These are phyloP conservation scores for Rostratula benghalensis DNA, from an alignment of 2,113 vertebrate genomes.

Conservation along the genomic window DNA sequence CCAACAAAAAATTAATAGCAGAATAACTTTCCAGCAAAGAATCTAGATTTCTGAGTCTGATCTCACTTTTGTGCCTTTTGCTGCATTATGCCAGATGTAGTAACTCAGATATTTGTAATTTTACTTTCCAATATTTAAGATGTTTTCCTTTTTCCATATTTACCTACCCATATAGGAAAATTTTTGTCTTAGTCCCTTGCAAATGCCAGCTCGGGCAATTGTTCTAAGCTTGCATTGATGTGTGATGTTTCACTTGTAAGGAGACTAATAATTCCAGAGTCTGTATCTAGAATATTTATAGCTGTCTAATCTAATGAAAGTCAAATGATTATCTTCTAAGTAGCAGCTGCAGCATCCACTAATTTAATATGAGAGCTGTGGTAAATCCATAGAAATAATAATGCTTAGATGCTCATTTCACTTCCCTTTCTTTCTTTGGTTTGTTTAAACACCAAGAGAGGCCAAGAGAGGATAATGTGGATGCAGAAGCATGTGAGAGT, in stretches of 20 bases:
- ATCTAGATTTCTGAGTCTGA: not conserved
- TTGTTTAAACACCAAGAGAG: not conserved
- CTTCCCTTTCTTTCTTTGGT: not conserved
- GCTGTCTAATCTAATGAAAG: constrained; percentile 25
- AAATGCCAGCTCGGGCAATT: not conserved
- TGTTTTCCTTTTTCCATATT: not conserved
- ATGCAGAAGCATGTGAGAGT: not conserved
- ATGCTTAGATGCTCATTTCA: not conserved
- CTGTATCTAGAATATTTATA: not conserved
- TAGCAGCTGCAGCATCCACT: constrained; percentile 15
- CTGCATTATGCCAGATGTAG: not conserved
- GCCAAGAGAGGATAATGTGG: not conserved
- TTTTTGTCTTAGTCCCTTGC: not conserved
- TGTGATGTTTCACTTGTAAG: not conserved
- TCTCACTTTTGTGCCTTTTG: not conserved
- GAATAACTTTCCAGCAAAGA: not conserved
- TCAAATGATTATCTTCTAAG: not conserved
- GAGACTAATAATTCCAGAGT: not conserved
- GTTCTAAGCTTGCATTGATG: not conserved
- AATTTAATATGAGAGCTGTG: not conserved
- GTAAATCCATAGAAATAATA: not conserved
- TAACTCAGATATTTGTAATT: not conserved
- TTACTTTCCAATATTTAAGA: not conserved
- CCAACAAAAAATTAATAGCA: not conserved
- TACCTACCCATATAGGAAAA: not conserved